Conservation (phyloP, 1,140 invertebrate genomes). For the Drosophila obscura region DNA sequence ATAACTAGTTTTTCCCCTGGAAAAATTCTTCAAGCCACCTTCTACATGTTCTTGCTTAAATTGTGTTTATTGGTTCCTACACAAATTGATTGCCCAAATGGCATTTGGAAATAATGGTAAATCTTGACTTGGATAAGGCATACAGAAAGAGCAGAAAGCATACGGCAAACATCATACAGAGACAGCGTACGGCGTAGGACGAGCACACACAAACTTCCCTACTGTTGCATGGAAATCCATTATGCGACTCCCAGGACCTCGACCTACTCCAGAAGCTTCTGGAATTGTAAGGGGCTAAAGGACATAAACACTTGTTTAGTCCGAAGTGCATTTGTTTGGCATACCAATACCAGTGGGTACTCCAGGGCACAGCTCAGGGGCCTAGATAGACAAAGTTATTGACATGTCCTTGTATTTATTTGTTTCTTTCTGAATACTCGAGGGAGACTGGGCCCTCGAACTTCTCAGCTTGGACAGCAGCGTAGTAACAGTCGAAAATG, state of each 20-base stretch:
- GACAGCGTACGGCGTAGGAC: neutral
- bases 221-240: neutral
- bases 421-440: neutral
- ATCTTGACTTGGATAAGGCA: slow-evolving; percentile 19
- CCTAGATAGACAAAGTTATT: slow-evolving; percentile 43
- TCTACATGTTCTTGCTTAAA: too few species aligned
- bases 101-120: slow-evolving; percentile 27
- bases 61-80: slow-evolving; percentile 44
- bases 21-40: neutral
- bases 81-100: slow-evolving; percentile 57
- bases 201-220: slow-evolving; percentile 29
- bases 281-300: slow-evolving; percentile 3
- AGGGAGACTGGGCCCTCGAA: slow-evolving; percentile 11
- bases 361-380: neutral
- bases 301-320: slow-evolving; percentile 57
- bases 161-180: too few species aligned
- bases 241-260: too few species aligned
- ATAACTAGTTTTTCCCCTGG: slow-evolving; percentile 2
- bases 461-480: slow-evolving; percentile 24
- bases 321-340: slow-evolving; percentile 46
- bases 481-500: slow-evolving; percentile 25
- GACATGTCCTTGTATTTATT: slow-evolving; percentile 31
- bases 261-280: too few species aligned
- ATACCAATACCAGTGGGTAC: slow-evolving; percentile 10
- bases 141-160: too few species aligned